Base-by-base conservation (phyloP, 1,140 invertebrate species). In the Drosophila asahinai region DNA sequence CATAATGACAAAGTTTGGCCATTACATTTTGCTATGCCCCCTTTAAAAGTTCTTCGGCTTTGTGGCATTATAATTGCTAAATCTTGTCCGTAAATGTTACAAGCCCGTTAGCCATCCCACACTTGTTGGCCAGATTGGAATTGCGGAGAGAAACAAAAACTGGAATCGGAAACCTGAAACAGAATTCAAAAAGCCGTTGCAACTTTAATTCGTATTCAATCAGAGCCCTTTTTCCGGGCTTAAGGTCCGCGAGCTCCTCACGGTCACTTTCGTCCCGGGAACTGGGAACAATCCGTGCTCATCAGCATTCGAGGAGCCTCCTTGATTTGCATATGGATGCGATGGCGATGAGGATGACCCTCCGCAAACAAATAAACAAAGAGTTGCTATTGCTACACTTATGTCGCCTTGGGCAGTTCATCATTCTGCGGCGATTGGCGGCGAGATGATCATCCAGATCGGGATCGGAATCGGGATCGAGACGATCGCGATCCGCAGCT, bases 201-300 rank as follows among this genome's bases (percentile, higher is more conserved):
- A 81, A 82, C 75, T 73, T 84, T 84, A 90, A 87, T 87, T 84
- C 62, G 77, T 78, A 89, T 87, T 87, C 84, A 87, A 89, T 90
- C 86, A 75, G 71, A 78, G 55, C 11, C 40, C 58, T 47, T 25
- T 17, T 17, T 63, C 49, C n/a, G 57, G 52, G 33, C 14, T 54
- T 64, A n/a, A 61, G 71, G 55, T 73, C 42, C 22, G 22, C 25
- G 33, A 19, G 52, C 22, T 54, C 38, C 43, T 51, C 62, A 59
- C 38, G 66, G 66, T 73, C 73, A 72, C 77, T 71, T 71, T 86
- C 75, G 77, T 68, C 48, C 51, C 19, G 22, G 25, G 57, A 43
- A 27, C 67, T 38, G 59, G 59, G 58, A 81, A 84, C 84, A 89
- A 89, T 89, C 78, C 66, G 49, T 40, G 83, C 86, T 89, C 84